Evolutionary conservation across 1,140 invertebrate genomes (phyloP), one percentile per base, ranked within the genome.

Genomic region (Portunus trituberculatus): DNA sequence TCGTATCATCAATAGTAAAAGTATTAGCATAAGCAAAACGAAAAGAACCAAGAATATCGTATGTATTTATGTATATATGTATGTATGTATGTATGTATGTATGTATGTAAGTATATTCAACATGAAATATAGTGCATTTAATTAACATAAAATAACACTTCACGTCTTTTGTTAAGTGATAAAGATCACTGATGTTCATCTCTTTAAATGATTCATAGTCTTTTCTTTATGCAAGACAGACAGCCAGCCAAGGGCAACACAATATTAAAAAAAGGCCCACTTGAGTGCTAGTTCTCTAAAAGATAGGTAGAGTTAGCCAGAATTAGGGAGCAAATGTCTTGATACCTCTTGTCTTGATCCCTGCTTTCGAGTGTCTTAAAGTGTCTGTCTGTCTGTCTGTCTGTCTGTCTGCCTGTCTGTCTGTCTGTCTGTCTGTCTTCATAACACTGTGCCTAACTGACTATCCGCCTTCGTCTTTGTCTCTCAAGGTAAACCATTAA

Each of bases 51-150:
- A 20, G 1, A 59, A 20, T 59, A 59, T 86, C 10, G n/a, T 29
- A 12, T 14, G 28, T 29, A 84, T 28, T 8, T 28, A 84, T 28
- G 10, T 84, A 84, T 84, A 84, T 28, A 84, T 28, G 31, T 84
- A 84, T 84, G 25, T 84, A 84, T 84, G 31, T 84, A 84, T 84
- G 25, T 84, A 28, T 84, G 25, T 84, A 84, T n/a, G 10, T 84
- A 84, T 84, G 31, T 84, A 84, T 84, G 31, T 84, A 32, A 3
- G 31, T 84, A n/a, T 84, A 3, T 1, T 25, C 25, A 76, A 12
- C 10, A 25, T 25, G 4, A 82, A 25, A 82, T 82, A 82, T 82
- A 82, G 4, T 25, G 16, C 1, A 82, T 3, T 2, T 20, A 25
- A 82, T 82, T 0, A 25, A 3, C 8, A 1, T 82, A 82, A 25